A percentile compares a stretch with the other conserved stretches of the same genome.
These are phyloP conservation scores for Apotomis turbidana DNA, from an alignment of 2,888 invertebrate genomes.

Conservation along the genomic window DNA sequence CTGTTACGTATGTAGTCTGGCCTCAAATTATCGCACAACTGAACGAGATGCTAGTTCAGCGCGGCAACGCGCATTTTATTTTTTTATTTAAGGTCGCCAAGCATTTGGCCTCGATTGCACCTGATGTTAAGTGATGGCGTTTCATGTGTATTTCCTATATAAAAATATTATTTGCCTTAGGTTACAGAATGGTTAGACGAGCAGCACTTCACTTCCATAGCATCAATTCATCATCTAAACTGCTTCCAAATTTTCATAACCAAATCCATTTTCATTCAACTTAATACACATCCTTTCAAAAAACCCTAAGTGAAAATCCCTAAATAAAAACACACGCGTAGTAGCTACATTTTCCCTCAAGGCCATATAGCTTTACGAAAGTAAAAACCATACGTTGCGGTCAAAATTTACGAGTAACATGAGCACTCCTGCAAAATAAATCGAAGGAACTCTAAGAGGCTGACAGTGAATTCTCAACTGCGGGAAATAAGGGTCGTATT, in stretches of 20 bases:
- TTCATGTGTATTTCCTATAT: no score
- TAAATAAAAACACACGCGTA: not conserved
- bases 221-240: no score
- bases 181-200: no score
- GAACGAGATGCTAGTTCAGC: no score
- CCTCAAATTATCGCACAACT: no score
- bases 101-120: no score
- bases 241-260: not conserved
- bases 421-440: conserved; percentile 31
- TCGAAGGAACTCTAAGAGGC: conserved; percentile 38
- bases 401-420: conserved; percentile 15
- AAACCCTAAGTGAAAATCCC: not conserved
- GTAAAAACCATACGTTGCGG: conserved; percentile 17
- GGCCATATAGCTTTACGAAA: not conserved
- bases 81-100: no score
- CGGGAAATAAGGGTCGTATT: conserved; percentile 51
- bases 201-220: no score
- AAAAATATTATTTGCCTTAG: no score
- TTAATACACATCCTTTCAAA: not conserved
- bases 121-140: no score
- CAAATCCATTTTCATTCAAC: not conserved
- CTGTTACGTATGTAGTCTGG: no score
- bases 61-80: no score
- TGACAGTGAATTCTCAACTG: conserved; percentile 38
- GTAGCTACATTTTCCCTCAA: not conserved